Evolutionary conservation across 2,113 vertebrate genomes (phyloP), one percentile per base, ranked within the genome.

Genomic region (Columbina picui): DNA sequence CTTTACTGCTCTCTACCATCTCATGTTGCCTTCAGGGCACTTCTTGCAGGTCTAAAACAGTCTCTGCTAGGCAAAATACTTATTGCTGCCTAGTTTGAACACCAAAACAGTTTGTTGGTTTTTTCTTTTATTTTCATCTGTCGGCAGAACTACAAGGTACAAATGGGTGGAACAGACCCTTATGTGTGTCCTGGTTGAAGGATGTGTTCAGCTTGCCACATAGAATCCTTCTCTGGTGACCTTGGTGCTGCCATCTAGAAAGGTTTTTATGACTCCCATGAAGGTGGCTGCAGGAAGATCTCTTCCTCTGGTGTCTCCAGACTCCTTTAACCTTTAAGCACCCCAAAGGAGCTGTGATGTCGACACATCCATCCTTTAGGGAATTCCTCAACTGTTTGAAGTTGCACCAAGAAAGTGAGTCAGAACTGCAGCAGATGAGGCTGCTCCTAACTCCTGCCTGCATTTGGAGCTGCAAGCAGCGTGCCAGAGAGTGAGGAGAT

Each of bases 401-500:
- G 43, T 38, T 26, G 53, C 60, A 77, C 80, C 94, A 94, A 78
- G 77, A 82, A 38, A 79, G 43, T 91, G 84, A 94, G 65, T 94
- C 94, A 95, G 93, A 75, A 60, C 43, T 89, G 89, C 86, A 87
- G 94, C 56, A 96, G 49, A 16, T 14, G 19, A 57, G 67, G 87
- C 65, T 53, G 27, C 43, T 91, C 60, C 83, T 18, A 36, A 53
- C 45, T 49, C 59, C 43, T 32, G 69, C 38, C 43, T 7, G 50
- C 14, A 3, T 39, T 32, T 1, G 2, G 29, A 0, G 0, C n/a
- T n/a, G 34, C 34, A 8, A 56, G 57, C 80, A 27, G 34, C 1
- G 3, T 80, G 77, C 49, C 78, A 91, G 70, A 56, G 79, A 11
- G 50, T 2, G 1, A 84, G 56, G 55, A 84, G 68, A 59, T 81